These are phyloP conservation scores for Neosalanx taihuensis DNA, from an alignment of 2,797 vertebrate species.

Conservation along the genomic window DNA sequence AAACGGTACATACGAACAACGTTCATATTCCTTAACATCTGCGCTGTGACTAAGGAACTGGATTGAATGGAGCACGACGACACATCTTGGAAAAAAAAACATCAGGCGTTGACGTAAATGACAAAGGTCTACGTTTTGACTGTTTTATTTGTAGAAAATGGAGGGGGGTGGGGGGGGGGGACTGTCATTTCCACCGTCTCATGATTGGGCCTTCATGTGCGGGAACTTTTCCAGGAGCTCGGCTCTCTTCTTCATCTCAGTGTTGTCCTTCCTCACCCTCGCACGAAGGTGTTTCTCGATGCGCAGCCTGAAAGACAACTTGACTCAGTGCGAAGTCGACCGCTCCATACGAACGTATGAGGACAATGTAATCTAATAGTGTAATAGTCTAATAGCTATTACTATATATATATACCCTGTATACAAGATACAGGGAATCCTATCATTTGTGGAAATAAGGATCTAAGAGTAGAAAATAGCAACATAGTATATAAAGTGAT, in stretches of 20 bases:
- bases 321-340: neutral
- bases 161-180: no score
- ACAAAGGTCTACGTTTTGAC: no score
- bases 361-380: neutral
- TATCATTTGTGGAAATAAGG: no score
- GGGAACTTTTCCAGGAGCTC: constrained; percentile 75
- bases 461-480: no score
- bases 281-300: constrained; percentile 74
- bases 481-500: no score
- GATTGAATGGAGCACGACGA: neutral
- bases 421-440: no score
- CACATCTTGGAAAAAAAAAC: neutral
- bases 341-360: neutral
- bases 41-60: neutral
- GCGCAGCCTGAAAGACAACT: constrained; percentile 73
- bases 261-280: constrained; percentile 51
- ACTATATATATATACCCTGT: neutral
- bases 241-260: constrained; percentile 55
- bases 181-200: constrained; percentile 17
- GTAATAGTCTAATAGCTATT: no score
- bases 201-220: constrained; percentile 59
- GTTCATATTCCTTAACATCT: neutral
- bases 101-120: neutral
- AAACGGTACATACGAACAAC: neutral
- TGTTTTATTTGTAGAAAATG: neutral